These are phyloP conservation scores for Furcula furcula DNA, from an alignment of 2,888 invertebrate species.

Conservation along the genomic window DNA sequence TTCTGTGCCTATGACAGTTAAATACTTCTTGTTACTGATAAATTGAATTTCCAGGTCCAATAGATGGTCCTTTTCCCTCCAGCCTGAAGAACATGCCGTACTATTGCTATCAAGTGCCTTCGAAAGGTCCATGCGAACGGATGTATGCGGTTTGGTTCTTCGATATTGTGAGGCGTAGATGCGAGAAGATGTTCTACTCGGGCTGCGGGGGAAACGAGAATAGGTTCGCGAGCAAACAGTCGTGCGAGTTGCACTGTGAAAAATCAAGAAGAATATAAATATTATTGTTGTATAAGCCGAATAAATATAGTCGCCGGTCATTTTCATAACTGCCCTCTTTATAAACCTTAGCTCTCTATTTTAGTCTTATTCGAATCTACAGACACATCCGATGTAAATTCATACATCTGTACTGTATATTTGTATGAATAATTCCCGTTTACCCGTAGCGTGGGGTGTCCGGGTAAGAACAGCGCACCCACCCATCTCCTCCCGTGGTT, in stretches of 20 bases:
- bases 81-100: conserved; percentile 62
- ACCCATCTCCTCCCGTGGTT: too few relatives aligned
- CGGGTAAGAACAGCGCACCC: too few relatives aligned
- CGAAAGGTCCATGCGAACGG: conserved; percentile 55
- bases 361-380: too few relatives aligned
- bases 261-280: conserved; percentile 34
- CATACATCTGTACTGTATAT: too few relatives aligned
- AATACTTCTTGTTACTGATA: too few relatives aligned
- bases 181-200: conserved; percentile 68
- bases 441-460: too few relatives aligned
- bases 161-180: conserved; percentile 58
- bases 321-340: too few relatives aligned
- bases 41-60: conserved; percentile 49
- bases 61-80: conserved; percentile 63
- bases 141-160: conserved; percentile 59
- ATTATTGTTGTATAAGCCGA: neutral
- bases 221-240: conserved; percentile 42
- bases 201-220: conserved; percentile 75
- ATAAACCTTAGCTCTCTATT: too few relatives aligned
- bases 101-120: conserved; percentile 66
- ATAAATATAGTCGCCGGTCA: neutral
- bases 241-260: conserved; percentile 54
- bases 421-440: too few relatives aligned
- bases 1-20: too few relatives aligned
- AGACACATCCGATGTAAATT: too few relatives aligned